Evolutionary conservation across 2,888 invertebrate species (phyloP).

Genomic region (Diaprepes abbreviatus): DNA sequence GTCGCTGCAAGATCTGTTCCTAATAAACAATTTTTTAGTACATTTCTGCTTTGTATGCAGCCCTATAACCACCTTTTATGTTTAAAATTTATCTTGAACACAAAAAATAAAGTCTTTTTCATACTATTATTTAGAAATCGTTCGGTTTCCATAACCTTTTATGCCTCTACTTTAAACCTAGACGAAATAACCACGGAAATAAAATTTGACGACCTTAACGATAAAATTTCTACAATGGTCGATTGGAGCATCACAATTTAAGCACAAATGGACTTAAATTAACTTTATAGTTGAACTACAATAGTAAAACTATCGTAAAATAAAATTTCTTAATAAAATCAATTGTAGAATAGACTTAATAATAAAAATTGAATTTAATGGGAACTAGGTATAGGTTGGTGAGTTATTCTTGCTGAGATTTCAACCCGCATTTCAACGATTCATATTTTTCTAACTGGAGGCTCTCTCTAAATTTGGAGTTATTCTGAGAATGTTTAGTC

Average conservation of each 20-base stretch:
- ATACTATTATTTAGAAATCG: too few species aligned
- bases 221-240: conserved; percentile 29
- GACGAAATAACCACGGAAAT: conserved; percentile 21
- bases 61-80: too few species aligned
- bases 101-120: too few species aligned
- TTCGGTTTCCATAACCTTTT: conserved; percentile 12
- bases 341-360: conserved; percentile 25
- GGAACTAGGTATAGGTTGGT: background rate
- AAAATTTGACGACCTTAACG: conserved; percentile 36
- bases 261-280: conserved; percentile 25
- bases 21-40: too few species aligned
- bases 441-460: too few species aligned
- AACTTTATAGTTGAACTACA: conserved; percentile 29
- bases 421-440: too few species aligned
- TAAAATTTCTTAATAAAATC: conserved; percentile 21
- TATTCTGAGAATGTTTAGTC: too few species aligned
- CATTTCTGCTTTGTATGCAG: too few species aligned
- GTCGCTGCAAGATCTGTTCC: too few species aligned
- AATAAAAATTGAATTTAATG: conserved; percentile 24
- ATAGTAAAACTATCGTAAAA: conserved; percentile 38
- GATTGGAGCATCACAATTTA: conserved; percentile 22
- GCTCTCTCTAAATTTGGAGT: too few species aligned
- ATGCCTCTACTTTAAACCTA: background rate
- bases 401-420: conserved; percentile 1
- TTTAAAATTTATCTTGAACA: too few species aligned